Conservation (phyloP, 2,888 invertebrate genomes). For the Dryadula phaetusa region DNA sequence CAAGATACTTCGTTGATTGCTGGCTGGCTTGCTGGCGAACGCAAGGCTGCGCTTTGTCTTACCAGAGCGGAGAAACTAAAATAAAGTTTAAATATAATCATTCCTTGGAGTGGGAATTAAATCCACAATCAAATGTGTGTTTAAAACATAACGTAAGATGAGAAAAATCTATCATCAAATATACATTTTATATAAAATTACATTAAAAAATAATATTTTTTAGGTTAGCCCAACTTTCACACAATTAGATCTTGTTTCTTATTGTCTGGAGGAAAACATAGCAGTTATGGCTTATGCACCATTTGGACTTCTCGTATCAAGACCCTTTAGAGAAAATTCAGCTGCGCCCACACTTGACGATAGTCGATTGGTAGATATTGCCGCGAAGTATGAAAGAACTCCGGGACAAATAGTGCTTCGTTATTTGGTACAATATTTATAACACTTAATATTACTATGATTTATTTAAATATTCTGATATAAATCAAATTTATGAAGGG, state of each 20-base stretch:
- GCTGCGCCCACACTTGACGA: constrained; percentile 32
- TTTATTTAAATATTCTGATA: too few relatives aligned
- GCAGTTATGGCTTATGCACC: constrained; percentile 30
- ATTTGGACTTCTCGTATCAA: constrained; percentile 24
- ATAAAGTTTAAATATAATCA: too few relatives aligned
- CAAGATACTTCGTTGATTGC: too few relatives aligned
- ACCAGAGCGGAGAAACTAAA: too few relatives aligned
- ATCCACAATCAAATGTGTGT: too few relatives aligned
- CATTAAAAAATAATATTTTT: not conserved
- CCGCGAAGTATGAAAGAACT: constrained; percentile 86
- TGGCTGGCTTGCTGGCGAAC: too few relatives aligned
- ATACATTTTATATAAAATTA: not conserved
- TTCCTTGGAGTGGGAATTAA: too few relatives aligned
- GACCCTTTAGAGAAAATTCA: not conserved
- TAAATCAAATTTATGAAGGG: too few relatives aligned
- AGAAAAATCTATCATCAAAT: too few relatives aligned
- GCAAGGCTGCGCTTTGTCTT: too few relatives aligned
- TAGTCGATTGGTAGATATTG: constrained; percentile 79
- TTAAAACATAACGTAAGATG: too few relatives aligned
- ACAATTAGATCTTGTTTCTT: constrained; percentile 28
- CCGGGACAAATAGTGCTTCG: constrained; percentile 86
- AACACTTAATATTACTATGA: too few relatives aligned
- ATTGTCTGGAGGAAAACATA: constrained; percentile 27
- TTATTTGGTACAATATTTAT: constrained; percentile 84
- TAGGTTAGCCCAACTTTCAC: constrained; percentile 34